These are phyloP conservation scores for Marcusenius ussheri DNA, from an alignment of 2,113 vertebrate species.

Conservation along the genomic window DNA sequence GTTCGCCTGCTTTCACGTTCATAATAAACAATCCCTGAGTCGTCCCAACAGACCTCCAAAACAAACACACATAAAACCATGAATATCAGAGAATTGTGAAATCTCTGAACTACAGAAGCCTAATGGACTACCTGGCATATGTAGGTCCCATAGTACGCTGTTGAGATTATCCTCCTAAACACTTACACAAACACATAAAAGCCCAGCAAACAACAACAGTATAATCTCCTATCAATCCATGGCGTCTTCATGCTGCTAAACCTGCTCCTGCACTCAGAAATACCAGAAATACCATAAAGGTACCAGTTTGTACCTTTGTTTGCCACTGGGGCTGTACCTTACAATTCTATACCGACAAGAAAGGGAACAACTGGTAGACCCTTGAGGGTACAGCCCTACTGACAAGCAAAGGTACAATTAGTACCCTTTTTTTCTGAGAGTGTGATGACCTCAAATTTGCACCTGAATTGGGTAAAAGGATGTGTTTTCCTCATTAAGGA, in stretches of 20 bases:
- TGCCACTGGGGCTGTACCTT: no score
- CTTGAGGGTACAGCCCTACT: no score
- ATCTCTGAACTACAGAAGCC: not conserved
- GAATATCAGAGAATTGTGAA: not conserved
- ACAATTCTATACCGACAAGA: no score
- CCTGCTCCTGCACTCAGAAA: not conserved
- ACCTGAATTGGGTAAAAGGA: not conserved
- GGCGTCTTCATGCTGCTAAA: not conserved
- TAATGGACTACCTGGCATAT: not conserved
- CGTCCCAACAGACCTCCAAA: not conserved
- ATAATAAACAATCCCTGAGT: not conserved
- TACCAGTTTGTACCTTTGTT: no score
- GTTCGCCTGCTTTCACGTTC: not conserved
- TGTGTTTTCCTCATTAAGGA: not conserved
- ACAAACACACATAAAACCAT: not conserved
- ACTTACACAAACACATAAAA: not conserved
- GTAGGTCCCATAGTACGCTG: not conserved
- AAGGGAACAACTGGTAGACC: no score
- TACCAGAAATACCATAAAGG: no score
- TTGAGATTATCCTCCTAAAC: constrained; percentile 2
- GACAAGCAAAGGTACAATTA: no score
- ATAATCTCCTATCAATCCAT: not conserved
- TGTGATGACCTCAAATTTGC: not conserved
- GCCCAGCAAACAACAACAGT: not conserved
- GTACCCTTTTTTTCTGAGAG: no score